phyloP scores from a whole-genome alignment of 2,888 invertebrate species.

The Papilio gigon region DNA sequence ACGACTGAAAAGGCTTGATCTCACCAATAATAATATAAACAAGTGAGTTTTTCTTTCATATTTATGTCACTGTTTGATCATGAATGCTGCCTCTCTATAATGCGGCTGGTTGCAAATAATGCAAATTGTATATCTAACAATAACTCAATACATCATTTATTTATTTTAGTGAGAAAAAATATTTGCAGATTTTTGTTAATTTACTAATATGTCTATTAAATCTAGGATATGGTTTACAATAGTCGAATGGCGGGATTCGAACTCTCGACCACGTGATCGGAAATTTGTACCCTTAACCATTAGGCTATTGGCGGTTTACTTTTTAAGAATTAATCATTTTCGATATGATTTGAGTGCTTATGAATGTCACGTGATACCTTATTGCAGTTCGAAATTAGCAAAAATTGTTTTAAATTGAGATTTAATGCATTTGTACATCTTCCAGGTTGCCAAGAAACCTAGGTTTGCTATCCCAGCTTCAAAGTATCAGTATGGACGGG shows the following conservation, averaged over 20 bases:
- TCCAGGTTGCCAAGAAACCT: constrained; percentile 73
- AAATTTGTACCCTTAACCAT: too few species aligned
- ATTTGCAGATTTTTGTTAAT: too few species aligned
- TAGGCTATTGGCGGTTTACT: too few species aligned
- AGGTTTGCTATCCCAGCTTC: constrained; percentile 87
- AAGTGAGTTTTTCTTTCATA: constrained; percentile 59
- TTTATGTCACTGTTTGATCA: neutral
- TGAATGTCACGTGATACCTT: too few species aligned
- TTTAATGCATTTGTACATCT: constrained; percentile 1
- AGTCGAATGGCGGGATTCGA: too few species aligned
- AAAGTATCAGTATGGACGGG: constrained; percentile 92
- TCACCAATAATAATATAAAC: constrained; percentile 89
- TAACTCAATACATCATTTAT: neutral
- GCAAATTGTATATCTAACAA: neutral
- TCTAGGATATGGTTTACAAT: too few species aligned
- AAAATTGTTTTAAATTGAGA: constrained; percentile 4
- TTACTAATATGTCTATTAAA: too few species aligned
- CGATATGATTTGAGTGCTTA: too few species aligned
- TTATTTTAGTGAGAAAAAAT: neutral
- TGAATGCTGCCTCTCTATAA: neutral
- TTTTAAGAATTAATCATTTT: too few species aligned
- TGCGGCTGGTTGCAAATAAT: too few species aligned
- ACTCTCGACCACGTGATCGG: too few species aligned
- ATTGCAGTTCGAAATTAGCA: too few species aligned
- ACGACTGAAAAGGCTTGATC: constrained; percentile 90